phyloP scores from a whole-genome alignment of 2,797 vertebrate genomes.

The Liparis tanakae region DNA sequence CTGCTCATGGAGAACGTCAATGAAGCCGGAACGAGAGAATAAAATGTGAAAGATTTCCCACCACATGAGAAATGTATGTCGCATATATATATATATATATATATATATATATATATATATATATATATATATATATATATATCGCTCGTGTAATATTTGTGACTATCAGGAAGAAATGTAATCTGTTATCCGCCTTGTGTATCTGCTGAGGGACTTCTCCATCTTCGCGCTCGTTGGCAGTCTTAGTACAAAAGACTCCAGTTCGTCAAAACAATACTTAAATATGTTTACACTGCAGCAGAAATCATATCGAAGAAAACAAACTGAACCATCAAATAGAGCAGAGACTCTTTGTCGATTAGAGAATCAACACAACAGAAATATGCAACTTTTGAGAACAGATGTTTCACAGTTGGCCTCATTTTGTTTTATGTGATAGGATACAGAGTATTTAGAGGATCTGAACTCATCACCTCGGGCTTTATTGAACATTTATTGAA shows the following conservation, averaged over 20 bases:
- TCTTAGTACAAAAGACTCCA: not conserved
- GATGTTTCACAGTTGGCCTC: not conserved
- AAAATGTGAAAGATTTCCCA: constrained; percentile 63
- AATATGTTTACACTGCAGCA: not conserved
- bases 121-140: no score
- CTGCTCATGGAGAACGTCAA: constrained; percentile 42
- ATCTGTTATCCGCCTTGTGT: not conserved
- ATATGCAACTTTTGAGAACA: no score
- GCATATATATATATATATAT: no score
- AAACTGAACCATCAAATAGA: no score
- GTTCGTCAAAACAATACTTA: not conserved
- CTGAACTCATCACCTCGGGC: not conserved
- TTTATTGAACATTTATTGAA: not conserved
- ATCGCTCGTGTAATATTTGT: not conserved
- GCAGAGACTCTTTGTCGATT: no score
- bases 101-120: no score
- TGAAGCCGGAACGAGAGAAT: constrained; percentile 43
- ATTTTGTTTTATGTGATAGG: not conserved
- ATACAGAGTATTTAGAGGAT: not conserved
- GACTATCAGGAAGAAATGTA: not conserved
- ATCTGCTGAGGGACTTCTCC: not conserved
- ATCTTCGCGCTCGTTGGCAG: not conserved
- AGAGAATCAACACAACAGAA: no score
- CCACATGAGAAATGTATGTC: constrained; percentile 6
- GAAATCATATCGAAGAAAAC: no score